Base-by-base conservation (phyloP, 2,888 invertebrate genomes). In the Xanthostigma xanthostigma region DNA sequence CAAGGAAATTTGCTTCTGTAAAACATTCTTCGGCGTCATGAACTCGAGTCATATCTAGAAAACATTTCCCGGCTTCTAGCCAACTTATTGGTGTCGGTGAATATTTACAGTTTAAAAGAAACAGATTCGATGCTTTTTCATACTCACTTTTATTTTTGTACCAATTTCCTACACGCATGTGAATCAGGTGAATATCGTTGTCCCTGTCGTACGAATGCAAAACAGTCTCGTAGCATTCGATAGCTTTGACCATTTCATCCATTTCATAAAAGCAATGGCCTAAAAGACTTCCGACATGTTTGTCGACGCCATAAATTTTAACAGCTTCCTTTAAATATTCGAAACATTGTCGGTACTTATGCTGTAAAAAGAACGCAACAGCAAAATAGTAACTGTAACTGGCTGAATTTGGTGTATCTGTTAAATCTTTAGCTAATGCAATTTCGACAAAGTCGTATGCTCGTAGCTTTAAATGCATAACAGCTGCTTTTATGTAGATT, bases 21-120 rank as follows among this genome's bases (percentile, higher is more conserved):
- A 69, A 59, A 55, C 66, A 67, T 53, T 63, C 63, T 55, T 68
- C 68, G 1, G 68, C 65, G 48, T 63, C 64, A 9, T 62, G 40
- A 35, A 62, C 54, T 53, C 66, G 65, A 36, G 61, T 60, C 54
- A 63, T 58, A 56, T 62, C 49, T 42, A 54, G 63, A 56, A 57
- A 62, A 3, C 58, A 43, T 38, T 56, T 56, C 5, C 61, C 64
- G 27, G 59, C 57, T 35, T 50, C 53, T 41, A 59, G 53, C 69
- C 68, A 68, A 2, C 63, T 59, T 45, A 61, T 62, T 5, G 68
- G 63, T 1, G 66, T 63, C 6, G 65, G 62, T 44, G 58, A 57
- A 44, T 57, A 51, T 53, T 66, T 65, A 50, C 64, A 64, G 8
- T 64, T 62, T 10, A 58, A 49, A 10, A 48, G 17, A 6, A 27